These are phyloP conservation scores for Piscicola geometra DNA, from an alignment of 2,888 invertebrate genomes.

Conservation along the genomic window DNA sequence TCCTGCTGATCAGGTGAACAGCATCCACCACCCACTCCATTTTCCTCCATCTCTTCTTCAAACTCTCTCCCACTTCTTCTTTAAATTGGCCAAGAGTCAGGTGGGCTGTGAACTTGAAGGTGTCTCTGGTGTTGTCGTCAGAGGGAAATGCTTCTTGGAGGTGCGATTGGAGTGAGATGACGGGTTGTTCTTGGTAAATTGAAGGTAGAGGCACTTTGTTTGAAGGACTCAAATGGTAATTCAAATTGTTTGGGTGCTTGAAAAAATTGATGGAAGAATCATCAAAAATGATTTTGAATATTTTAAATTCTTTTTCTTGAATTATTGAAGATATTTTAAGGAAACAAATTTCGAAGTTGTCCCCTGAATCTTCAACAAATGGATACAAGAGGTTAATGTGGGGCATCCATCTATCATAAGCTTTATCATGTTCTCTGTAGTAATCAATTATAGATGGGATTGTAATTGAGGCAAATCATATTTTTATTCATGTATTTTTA, in stretches of 20 bases:
- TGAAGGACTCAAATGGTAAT: background rate
- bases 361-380: conserved; percentile 36
- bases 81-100: background rate
- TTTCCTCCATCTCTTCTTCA: background rate
- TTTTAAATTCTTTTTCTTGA: conserved; percentile 19
- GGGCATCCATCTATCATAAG: conserved; percentile 43
- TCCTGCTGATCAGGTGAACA: background rate
- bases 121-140: background rate
- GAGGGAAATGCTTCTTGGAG: background rate
- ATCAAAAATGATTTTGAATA: conserved; percentile 37
- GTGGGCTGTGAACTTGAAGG: background rate
- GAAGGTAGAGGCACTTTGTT: background rate
- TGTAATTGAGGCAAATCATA: too few species aligned
- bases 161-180: background rate
- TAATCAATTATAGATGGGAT: background rate
- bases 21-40: background rate
- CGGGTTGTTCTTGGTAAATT: background rate
- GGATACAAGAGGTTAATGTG: conserved; percentile 44
- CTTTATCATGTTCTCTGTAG: conserved; percentile 40
- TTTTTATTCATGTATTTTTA: too few species aligned
- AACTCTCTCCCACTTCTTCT: background rate
- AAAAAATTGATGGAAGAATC: conserved; percentile 37
- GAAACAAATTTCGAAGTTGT: background rate
- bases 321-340: background rate
- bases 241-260: conserved; percentile 17